Percentiles rank a stretch among this genome's conserved stretches.
Evolutionary conservation across 2,797 vertebrate genomes (phyloP).

Genomic region (Morus bassanus): DNA sequence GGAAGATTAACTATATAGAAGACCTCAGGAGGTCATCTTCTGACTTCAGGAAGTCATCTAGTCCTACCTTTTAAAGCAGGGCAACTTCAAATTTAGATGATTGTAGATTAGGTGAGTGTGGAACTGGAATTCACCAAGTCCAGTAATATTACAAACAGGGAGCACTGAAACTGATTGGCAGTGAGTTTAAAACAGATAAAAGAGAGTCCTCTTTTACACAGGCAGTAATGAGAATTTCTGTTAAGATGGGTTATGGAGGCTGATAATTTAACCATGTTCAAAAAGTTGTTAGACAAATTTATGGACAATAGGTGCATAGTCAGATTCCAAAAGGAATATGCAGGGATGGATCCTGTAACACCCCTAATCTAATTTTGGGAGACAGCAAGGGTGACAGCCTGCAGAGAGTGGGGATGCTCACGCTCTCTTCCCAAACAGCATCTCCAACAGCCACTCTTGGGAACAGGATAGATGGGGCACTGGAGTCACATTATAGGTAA

Average conservation of each 20-base stretch:
- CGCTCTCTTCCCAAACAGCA: not conserved
- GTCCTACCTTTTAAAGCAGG: not conserved
- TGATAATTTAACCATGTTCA: not conserved
- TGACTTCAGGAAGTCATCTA: not conserved
- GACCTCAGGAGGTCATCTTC: not conserved
- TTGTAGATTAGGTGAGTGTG: not conserved
- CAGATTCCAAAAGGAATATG: not conserved
- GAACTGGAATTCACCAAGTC: not conserved
- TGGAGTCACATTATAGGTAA: not conserved
- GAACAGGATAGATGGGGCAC: not conserved
- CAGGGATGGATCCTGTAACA: not conserved
- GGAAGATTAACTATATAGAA: not conserved
- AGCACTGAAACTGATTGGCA: not conserved
- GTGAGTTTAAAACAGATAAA: not conserved
- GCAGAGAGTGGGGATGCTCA: not conserved
- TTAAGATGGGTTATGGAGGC: not conserved
- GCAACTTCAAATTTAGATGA: not conserved
- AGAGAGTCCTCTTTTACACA: not conserved
- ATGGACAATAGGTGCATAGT: not conserved
- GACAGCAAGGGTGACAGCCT: not conserved
- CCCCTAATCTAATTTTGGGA: not conserved
- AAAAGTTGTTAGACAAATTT: not conserved
- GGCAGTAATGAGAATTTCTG: not conserved
- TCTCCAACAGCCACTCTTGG: not conserved
- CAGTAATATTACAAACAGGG: not conserved